Conservation (phyloP, 2,113 vertebrate species). For the Motacilla tschutschensis region DNA sequence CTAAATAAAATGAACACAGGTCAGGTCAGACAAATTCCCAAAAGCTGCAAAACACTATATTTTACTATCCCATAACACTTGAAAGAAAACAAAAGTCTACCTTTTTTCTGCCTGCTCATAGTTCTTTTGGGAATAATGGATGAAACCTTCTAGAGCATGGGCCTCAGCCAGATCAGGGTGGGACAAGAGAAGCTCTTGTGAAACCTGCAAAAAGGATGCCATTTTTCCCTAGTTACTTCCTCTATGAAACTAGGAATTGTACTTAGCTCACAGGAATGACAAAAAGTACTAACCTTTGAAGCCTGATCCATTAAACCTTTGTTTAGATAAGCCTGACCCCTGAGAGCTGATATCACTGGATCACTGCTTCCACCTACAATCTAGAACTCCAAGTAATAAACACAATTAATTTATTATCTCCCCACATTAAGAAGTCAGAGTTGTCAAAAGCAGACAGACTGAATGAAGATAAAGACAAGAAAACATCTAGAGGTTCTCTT, state of each 20-base stretch:
- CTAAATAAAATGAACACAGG: conserved; percentile 64
- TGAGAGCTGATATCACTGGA: conserved; percentile 76
- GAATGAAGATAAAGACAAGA: neutral
- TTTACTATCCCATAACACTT: neutral
- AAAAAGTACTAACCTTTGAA: conserved; percentile 76
- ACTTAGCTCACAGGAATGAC: neutral
- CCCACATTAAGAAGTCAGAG: neutral
- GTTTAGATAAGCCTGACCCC: conserved; percentile 81
- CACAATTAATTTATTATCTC: neutral
- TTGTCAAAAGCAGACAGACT: neutral
- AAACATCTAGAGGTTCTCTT: neutral
- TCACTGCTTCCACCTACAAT: conserved; percentile 77
- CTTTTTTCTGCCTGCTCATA: conserved; percentile 84
- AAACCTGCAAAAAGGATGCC: conserved; percentile 73
- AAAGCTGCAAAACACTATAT: neutral
- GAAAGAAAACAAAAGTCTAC: conserved; percentile 49
- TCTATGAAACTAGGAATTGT: neutral
- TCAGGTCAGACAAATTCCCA: neutral
- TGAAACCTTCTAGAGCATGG: conserved; percentile 77
- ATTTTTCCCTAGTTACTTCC: neutral
- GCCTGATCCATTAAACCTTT: conserved; percentile 80
- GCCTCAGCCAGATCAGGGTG: conserved; percentile 77
- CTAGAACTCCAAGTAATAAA: conserved; percentile 67
- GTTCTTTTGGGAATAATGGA: conserved; percentile 75
- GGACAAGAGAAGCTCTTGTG: conserved; percentile 77